These are phyloP conservation scores for Lordiphosa fenestrarum DNA, from an alignment of 2,888 invertebrate genomes.

Conservation along the genomic window DNA sequence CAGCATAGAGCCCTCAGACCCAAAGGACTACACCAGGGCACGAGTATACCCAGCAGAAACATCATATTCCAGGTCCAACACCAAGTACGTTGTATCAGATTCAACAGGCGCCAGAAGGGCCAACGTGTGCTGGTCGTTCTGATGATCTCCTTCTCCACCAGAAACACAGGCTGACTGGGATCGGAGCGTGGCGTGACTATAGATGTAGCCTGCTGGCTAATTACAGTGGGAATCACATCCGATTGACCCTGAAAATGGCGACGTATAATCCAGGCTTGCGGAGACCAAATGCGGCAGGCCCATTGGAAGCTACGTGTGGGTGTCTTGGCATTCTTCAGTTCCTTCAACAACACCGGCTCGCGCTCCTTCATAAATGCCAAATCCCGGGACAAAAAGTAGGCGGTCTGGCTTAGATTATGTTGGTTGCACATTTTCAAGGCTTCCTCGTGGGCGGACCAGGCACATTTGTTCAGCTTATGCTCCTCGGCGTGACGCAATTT, in stretches of 20 bases:
- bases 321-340: slow-evolving; percentile 91
- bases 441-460: slow-evolving; percentile 95
- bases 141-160: slow-evolving; percentile 87
- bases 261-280: slow-evolving; percentile 90
- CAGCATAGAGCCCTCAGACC: slow-evolving; percentile 90
- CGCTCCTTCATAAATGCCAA: slow-evolving; percentile 93
- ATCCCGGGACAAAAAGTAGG: slow-evolving; percentile 93
- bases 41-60: slow-evolving; percentile 92
- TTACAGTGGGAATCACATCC: slow-evolving; percentile 92
- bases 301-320: slow-evolving; percentile 93
- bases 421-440: slow-evolving; percentile 90
- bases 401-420: slow-evolving; percentile 89
- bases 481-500: slow-evolving; percentile 83
- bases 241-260: slow-evolving; percentile 92
- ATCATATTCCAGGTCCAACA: slow-evolving; percentile 97
- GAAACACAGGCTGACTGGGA: slow-evolving; percentile 91
- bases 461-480: slow-evolving; percentile 80
- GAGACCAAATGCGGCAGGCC: slow-evolving; percentile 94
- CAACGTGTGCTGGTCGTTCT: slow-evolving; percentile 91
- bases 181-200: slow-evolving; percentile 93
- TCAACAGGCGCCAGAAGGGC: slow-evolving; percentile 95
- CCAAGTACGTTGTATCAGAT: slow-evolving; percentile 90
- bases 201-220: slow-evolving; percentile 89
- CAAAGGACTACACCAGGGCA: slow-evolving; percentile 95
- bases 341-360: slow-evolving; percentile 87